These are phyloP conservation scores for Battus philenor DNA, from an alignment of 1,140 invertebrate species.

Conservation along the genomic window DNA sequence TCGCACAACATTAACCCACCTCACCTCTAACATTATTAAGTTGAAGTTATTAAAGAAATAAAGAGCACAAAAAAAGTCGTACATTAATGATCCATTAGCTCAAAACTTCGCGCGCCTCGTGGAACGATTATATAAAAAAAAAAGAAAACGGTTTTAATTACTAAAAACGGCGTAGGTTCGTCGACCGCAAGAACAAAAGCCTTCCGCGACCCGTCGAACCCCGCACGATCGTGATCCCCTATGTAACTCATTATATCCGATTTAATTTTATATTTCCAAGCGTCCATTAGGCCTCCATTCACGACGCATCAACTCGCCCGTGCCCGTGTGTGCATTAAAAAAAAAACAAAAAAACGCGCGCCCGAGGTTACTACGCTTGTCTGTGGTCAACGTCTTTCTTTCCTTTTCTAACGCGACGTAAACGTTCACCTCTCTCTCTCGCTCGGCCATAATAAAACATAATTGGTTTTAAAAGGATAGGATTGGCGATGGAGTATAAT, in stretches of 20 bases:
- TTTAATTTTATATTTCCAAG: constrained; percentile 64
- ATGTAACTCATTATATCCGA: constrained; percentile 64
- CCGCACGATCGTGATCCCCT: constrained; percentile 45
- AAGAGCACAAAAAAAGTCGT: constrained; percentile 23
- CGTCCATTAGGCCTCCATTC: constrained; percentile 64
- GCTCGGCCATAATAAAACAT: constrained; percentile 68
- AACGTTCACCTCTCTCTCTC: constrained; percentile 35
- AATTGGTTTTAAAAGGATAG: constrained; percentile 75
- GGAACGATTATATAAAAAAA: constrained; percentile 29
- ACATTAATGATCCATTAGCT: constrained; percentile 40
- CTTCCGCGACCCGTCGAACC: constrained; percentile 47
- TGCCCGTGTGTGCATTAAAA: constrained; percentile 32
- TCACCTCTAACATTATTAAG: constrained; percentile 25
- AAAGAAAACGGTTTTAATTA: constrained; percentile 53
- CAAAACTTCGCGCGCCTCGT: constrained; percentile 19
- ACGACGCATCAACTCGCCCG: constrained; percentile 42
- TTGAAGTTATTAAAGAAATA: constrained; percentile 30
- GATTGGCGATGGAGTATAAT: constrained; percentile 69
- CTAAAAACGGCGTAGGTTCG: constrained; percentile 37
- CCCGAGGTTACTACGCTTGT: constrained; percentile 30
- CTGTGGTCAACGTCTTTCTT: constrained; percentile 27
- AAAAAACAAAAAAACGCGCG: constrained; percentile 40
- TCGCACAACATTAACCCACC: constrained; percentile 13
- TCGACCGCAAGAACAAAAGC: constrained; percentile 49
- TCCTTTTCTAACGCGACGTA: constrained; percentile 34